These are phyloP conservation scores for Schizothorax lantsangensis DNA, from an alignment of 2,797 vertebrate genomes.

Conservation along the genomic window DNA sequence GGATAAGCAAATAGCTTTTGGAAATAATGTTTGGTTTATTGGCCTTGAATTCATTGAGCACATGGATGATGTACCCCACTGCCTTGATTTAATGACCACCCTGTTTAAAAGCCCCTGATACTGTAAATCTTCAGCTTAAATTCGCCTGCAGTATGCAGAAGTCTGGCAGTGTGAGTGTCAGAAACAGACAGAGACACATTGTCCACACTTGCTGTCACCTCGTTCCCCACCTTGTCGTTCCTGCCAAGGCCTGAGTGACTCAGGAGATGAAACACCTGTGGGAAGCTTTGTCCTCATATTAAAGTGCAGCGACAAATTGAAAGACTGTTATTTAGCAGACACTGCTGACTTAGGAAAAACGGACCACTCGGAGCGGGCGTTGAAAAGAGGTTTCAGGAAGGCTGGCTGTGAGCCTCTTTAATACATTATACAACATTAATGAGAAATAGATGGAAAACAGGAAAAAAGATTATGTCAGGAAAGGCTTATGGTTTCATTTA, in stretches of 20 bases:
- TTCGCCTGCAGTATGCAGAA: not conserved
- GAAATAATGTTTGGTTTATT: conserved; percentile 34
- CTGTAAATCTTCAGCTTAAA: not conserved
- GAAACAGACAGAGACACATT: conserved; percentile 43
- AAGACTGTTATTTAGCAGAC: conserved; percentile 75
- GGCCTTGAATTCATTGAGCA: conserved; percentile 16
- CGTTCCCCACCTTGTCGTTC: conserved; percentile 67
- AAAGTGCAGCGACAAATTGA: conserved; percentile 75
- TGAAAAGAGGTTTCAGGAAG: conserved; percentile 74
- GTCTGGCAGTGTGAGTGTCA: conserved; percentile 31
- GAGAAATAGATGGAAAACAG: conserved; percentile 67
- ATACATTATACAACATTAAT: conserved; percentile 77
- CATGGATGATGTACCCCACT: conserved; percentile 15
- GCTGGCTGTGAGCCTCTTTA: conserved; percentile 63
- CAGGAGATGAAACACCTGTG: conserved; percentile 77
- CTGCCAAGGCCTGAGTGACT: conserved; percentile 71
- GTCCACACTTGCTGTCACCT: conserved; percentile 54
- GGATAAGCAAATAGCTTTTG: conserved; percentile 27
- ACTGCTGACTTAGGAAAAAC: conserved; percentile 79
- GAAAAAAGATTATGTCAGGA: conserved; percentile 70
- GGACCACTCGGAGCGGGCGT: conserved; percentile 67
- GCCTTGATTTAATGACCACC: conserved; percentile 18
- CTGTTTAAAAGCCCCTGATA: conserved; percentile 32
- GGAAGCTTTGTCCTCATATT: conserved; percentile 76
- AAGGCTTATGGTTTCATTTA: conserved; percentile 69